These are phyloP conservation scores for Gyps fulvus DNA, from an alignment of 2,113 vertebrate species.

Conservation along the genomic window DNA sequence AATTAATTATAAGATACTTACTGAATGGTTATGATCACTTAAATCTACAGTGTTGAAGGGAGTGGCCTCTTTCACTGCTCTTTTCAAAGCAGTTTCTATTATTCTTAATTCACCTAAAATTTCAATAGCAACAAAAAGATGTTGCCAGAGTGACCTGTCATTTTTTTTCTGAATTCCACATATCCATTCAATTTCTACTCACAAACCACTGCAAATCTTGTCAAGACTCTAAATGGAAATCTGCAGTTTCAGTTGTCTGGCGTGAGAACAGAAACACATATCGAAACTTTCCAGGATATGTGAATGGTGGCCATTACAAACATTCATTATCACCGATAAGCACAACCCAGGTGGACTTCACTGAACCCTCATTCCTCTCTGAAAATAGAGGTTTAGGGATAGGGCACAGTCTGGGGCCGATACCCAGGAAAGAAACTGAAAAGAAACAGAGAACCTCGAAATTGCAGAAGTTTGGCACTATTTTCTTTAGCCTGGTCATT, in stretches of 20 bases:
- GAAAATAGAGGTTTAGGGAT: neutral
- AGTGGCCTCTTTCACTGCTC: neutral
- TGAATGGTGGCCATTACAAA: too few relatives aligned
- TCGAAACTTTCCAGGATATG: accelerated
- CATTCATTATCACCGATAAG: accelerated
- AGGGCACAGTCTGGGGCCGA: neutral
- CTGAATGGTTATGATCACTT: neutral
- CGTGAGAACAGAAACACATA: neutral
- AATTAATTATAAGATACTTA: neutral
- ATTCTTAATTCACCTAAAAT: neutral
- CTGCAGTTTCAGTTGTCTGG: neutral
- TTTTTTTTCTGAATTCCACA: neutral
- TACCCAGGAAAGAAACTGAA: neutral
- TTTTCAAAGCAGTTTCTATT: neutral
- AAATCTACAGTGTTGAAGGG: neutral
- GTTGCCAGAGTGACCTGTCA: neutral
- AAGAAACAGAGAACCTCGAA: neutral
- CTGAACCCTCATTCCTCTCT: neutral
- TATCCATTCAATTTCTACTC: neutral
- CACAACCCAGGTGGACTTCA: neutral
- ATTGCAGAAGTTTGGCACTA: neutral
- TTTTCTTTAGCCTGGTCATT: neutral
- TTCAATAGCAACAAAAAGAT: neutral
- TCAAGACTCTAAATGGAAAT: neutral
- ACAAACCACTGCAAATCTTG: neutral